Evolutionary conservation across 2,113 vertebrate species (phyloP).

Genomic region (Myotis yumanensis): DNA sequence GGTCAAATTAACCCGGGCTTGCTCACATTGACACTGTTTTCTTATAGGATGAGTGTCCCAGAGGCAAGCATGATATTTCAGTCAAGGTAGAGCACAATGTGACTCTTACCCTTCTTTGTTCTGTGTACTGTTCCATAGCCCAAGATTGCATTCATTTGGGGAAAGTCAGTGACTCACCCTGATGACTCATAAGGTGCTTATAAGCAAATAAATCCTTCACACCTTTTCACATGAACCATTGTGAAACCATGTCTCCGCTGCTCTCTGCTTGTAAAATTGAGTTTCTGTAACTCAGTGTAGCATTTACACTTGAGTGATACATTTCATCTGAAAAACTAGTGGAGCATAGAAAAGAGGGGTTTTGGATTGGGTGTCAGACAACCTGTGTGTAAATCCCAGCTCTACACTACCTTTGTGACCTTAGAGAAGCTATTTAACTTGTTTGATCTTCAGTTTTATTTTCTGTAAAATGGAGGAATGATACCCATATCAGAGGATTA

Average conservation of each 20-base stretch:
- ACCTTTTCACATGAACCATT: neutral
- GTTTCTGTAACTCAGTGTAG: neutral
- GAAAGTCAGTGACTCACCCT: neutral
- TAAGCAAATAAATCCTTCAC: neutral
- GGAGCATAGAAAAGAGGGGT: neutral
- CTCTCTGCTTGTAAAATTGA: neutral
- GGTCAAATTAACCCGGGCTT: neutral
- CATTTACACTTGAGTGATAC: neutral
- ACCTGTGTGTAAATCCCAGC: neutral
- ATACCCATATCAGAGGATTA: neutral
- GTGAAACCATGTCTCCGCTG: neutral
- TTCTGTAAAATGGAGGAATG: neutral
- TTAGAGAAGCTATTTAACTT: neutral
- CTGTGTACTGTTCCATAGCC: neutral
- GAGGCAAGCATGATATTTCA: neutral
- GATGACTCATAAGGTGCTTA: neutral
- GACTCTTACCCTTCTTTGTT: neutral
- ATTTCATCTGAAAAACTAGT: neutral
- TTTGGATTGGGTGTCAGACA: neutral
- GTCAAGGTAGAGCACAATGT: neutral
- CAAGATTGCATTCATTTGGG: neutral
- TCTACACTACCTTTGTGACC: neutral
- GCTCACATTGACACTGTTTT: neutral
- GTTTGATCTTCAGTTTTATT: conserved; percentile 13
- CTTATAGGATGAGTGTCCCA: neutral